Evolutionary conservation across 2,797 vertebrate genomes (phyloP).

Genomic region (Psittacula echo): DNA sequence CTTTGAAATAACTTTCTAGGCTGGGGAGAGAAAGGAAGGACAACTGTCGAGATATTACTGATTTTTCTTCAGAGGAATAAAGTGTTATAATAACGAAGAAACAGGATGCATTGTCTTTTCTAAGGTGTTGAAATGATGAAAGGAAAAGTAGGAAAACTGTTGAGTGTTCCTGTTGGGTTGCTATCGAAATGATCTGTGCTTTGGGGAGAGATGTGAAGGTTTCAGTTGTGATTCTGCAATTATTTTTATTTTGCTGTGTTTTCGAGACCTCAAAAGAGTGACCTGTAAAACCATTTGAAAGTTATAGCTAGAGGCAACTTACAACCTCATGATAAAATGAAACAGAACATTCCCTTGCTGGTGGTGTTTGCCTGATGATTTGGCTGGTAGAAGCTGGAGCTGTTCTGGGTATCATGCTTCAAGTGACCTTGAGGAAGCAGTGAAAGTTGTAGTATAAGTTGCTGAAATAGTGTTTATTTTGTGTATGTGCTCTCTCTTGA

Average conservation of each 20-base stretch:
- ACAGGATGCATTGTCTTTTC: not conserved
- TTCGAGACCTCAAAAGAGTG: slow-evolving; percentile 15
- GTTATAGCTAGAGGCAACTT: not conserved
- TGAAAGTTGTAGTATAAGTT: not conserved
- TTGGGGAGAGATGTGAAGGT: not conserved
- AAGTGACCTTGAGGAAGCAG: not conserved
- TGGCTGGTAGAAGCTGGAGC: not conserved
- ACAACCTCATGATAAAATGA: not conserved
- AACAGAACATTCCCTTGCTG: not conserved
- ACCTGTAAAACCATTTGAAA: slow-evolving; percentile 33
- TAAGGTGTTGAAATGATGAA: not conserved
- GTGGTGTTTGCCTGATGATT: not conserved
- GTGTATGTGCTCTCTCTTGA: not conserved
- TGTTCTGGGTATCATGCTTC: not conserved
- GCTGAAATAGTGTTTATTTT: not conserved
- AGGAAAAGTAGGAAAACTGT: not conserved
- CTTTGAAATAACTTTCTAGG: not conserved
- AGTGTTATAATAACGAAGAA: not conserved
- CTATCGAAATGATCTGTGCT: not conserved
- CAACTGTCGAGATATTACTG: not conserved
- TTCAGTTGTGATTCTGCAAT: not conserved
- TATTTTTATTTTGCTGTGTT: slow-evolving; percentile 20
- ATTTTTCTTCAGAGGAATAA: not conserved
- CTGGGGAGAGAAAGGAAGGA: not conserved
- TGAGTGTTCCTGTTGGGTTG: not conserved